phyloP scores from a whole-genome alignment of 2,797 vertebrate genomes.

The Sciaenops ocellatus region DNA sequence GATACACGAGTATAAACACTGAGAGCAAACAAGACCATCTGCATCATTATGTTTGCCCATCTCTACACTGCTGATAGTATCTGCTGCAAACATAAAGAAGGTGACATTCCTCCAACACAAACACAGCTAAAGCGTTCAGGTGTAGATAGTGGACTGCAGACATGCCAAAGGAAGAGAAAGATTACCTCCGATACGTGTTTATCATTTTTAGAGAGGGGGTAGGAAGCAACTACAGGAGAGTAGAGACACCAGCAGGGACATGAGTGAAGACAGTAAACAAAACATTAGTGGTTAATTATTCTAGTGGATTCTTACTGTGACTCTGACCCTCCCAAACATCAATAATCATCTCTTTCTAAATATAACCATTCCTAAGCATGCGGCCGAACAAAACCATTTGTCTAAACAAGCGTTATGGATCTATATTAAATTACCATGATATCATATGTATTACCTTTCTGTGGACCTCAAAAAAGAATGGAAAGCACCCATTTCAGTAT shows the following conservation, averaged over 20 bases:
- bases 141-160: background rate
- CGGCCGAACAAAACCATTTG: too few species aligned
- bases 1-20: slow-evolving; percentile 1
- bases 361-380: background rate
- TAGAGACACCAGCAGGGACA: background rate
- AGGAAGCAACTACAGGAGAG: background rate
- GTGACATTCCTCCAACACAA: slow-evolving; percentile 10
- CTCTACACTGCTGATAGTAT: background rate
- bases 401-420: background rate
- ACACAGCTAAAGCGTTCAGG: background rate
- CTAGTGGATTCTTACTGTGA: background rate
- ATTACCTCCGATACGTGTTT: too few species aligned
- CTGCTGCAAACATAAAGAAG: slow-evolving; percentile 1
- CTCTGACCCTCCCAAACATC: background rate
- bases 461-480: too few species aligned
- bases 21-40: background rate
- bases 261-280: background rate
- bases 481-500: too few species aligned
- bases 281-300: slow-evolving; percentile 9
- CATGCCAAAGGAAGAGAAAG: too few species aligned
- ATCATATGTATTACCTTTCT: too few species aligned
- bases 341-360: background rate
- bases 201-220: background rate
- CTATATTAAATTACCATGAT: background rate
- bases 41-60: background rate